These are phyloP conservation scores for Leuciscus idus DNA, from an alignment of 2,113 vertebrate genomes.

Conservation along the genomic window DNA sequence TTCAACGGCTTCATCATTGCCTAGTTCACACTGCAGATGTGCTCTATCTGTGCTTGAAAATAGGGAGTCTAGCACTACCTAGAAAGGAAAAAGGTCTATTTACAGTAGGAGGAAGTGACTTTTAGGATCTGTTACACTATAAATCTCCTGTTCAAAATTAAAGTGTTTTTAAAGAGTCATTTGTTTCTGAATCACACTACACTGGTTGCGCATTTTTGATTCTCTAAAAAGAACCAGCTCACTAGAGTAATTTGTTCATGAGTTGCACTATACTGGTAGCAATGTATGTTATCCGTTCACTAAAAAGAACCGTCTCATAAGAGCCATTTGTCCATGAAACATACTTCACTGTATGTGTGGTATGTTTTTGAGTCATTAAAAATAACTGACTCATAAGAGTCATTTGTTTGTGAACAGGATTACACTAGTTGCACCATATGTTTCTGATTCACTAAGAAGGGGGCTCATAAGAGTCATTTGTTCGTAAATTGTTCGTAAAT, in stretches of 20 bases:
- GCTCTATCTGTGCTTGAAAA: constrained; percentile 15
- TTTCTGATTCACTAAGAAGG: not conserved
- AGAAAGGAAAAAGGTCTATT: constrained; percentile 3
- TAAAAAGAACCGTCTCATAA: not conserved
- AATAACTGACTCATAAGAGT: not conserved
- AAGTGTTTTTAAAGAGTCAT: not conserved
- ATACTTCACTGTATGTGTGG: not conserved
- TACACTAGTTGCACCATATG: not conserved
- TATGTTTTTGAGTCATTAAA: not conserved
- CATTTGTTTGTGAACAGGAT: not conserved
- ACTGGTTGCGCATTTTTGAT: not conserved
- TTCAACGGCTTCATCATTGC: constrained; percentile 19
- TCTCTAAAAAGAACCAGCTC: not conserved
- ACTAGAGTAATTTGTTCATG: not conserved
- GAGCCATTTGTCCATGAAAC: not conserved
- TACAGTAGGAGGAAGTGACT: not conserved
- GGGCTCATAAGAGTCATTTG: not conserved
- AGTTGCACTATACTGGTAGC: not conserved
- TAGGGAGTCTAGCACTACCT: not conserved
- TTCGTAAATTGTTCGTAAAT: not conserved
- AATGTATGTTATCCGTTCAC: not conserved
- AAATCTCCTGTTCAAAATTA: not conserved
- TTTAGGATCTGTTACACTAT: not conserved
- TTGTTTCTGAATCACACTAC: not conserved
- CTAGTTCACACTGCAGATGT: not conserved